A percentile compares a stretch with the other conserved stretches of the same genome.
Evolutionary conservation across 2,888 invertebrate genomes (phyloP).

Genomic region (Drosophila meridiana): DNA sequence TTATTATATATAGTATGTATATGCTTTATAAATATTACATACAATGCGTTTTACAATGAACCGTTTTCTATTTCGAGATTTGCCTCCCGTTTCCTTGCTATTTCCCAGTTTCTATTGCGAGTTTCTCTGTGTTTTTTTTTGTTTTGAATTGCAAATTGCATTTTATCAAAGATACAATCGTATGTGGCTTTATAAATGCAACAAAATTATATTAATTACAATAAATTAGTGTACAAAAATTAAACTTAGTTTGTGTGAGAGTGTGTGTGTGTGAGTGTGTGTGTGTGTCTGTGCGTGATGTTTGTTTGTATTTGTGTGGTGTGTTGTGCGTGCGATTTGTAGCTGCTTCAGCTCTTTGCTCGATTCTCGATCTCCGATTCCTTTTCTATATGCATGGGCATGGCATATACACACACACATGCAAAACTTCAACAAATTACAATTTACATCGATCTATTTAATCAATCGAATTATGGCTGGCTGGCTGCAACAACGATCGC

Average conservation of each 20-base stretch:
- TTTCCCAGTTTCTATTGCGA: conserved; percentile 53
- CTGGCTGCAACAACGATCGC: conserved; percentile 41
- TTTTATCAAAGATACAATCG: conserved; percentile 30
- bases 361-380: conserved; percentile 4
- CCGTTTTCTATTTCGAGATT: conserved; percentile 28
- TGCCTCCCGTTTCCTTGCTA: conserved; percentile 6
- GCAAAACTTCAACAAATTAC: conserved; percentile 69
- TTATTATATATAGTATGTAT: conserved; percentile 58
- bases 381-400: conserved; percentile 5
- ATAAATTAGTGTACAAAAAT: conserved; percentile 63
- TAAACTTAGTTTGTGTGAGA: conserved; percentile 45
- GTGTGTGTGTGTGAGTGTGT: conserved; percentile 19
- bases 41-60: conserved; percentile 58
- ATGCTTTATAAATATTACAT: conserved; percentile 63
- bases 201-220: conserved; percentile 62
- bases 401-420: conserved; percentile 52
- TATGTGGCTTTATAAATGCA: conserved; percentile 58
- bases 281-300: conserved; percentile 46
- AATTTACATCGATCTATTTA: conserved; percentile 69
- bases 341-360: conserved; percentile 28
- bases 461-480: conserved; percentile 54
- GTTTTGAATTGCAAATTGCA: conserved; percentile 43
- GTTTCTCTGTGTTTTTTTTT: conserved; percentile 35
- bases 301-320: conserved; percentile 17
- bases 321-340: conserved; percentile 33